Evolutionary conservation across 2,888 invertebrate genomes (phyloP), one percentile per base, ranked within the genome.

Genomic region (Plebejus anna): DNA sequence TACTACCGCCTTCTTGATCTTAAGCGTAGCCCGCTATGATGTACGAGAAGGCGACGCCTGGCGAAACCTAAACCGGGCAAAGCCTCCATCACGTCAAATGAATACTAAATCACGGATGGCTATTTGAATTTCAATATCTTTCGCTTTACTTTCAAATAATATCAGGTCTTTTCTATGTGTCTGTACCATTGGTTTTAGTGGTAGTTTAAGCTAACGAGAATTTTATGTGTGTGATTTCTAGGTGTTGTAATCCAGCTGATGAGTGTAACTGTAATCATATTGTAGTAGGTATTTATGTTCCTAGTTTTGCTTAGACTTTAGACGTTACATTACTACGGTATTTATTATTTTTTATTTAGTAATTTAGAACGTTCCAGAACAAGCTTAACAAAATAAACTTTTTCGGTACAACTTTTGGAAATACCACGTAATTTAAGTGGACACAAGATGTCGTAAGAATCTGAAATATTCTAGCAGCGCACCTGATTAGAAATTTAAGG

Each of bases 51-150:
- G 87, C 91, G 92, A 92, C 93, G 92, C 92, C 89, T 88, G 90
- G 89, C 91, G 93, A 92, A 92, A 93, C 91, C 92, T 92, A 92
- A 94, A 91, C 90, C 91, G 89, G 87, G 90, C 87, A 89, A 91
- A 91, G 92, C 93, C 91, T 91, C 91, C 90, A 90, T 91, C 92
- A 90, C 92, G 89, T 91, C 93, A 92, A 92, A 94, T 92, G 93
- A 94, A 94, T 94, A 94, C 93, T 91, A 90, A 94, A 93, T 92
- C 93, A 91, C 87, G 89, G 85, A 82, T 83, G 88, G 86, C 91
- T 88, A 91, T 92, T 93, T 91, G 91, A 92, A 91, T 92, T 92
- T 94, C 93, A 94, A 94, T 93, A 92, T 92, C 90, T 90, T 70
- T 76, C 70, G 71, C 42, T 70, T 59, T 76, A 59, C 71, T 76